These are phyloP conservation scores for Sebastiscus albofasciatus DNA, from an alignment of 2,797 vertebrate species.

Conservation along the genomic window DNA sequence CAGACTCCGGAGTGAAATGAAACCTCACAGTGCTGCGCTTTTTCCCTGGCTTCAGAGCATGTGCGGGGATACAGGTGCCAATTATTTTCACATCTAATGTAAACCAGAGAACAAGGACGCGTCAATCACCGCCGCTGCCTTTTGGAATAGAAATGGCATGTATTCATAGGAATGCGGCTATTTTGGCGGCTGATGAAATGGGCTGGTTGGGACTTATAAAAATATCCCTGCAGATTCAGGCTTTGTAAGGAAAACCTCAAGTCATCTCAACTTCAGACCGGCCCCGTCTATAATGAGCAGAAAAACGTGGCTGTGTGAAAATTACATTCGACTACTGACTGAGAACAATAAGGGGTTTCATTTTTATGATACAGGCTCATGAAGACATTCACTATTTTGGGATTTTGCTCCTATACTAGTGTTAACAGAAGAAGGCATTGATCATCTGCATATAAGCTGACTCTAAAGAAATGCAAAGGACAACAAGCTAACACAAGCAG, in stretches of 20 bases:
- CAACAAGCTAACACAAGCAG: not conserved
- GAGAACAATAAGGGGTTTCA: constrained; percentile 47
- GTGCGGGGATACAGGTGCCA: constrained; percentile 71
- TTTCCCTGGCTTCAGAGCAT: constrained; percentile 49
- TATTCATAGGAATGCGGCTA: constrained; percentile 57
- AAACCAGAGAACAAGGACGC: constrained; percentile 75
- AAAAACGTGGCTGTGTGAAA: constrained; percentile 36
- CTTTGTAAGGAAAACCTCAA: constrained; percentile 48
- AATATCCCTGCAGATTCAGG: constrained; percentile 56
- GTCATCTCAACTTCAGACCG: constrained; percentile 59
- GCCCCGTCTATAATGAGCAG: constrained; percentile 48
- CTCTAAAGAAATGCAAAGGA: not conserved
- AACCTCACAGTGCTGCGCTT: constrained; percentile 46
- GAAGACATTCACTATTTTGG: constrained; percentile 24
- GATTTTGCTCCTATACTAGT: constrained; percentile 1
- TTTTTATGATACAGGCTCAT: constrained; percentile 20
- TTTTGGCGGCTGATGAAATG: constrained; percentile 64
- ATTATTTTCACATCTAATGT: constrained; percentile 79
- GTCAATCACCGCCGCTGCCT: constrained; percentile 67
- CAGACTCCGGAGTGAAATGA: constrained; percentile 56
- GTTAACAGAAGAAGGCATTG: constrained; percentile 14
- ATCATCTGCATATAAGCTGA: not conserved
- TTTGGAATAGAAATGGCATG: constrained; percentile 72
- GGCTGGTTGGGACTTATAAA: constrained; percentile 50
- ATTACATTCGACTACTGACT: constrained; percentile 14